Percentiles rank a stretch among this genome's conserved stretches.
phyloP scores from a whole-genome alignment of 2,888 invertebrate genomes.

The Ochlodes sylvanus region DNA sequence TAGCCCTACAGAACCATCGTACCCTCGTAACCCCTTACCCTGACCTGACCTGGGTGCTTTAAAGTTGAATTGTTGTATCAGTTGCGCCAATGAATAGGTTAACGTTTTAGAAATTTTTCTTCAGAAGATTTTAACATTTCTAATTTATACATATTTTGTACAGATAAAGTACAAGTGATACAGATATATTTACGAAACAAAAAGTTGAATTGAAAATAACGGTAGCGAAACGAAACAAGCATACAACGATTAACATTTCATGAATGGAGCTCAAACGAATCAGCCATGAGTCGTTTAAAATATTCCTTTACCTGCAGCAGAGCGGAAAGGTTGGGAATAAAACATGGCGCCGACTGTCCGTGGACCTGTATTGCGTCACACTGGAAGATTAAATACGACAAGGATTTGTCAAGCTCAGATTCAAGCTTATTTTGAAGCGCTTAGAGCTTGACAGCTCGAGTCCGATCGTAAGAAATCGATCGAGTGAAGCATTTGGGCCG shows the following conservation, averaged over 20 bases:
- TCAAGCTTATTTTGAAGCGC: not conserved
- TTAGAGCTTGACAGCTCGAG: no score
- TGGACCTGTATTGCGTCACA: constrained; percentile 15
- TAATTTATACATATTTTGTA: no score
- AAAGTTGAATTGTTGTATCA: no score
- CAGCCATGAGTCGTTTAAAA: constrained; percentile 59
- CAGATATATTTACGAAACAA: not conserved
- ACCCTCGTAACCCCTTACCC: no score
- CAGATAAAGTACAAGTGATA: no score
- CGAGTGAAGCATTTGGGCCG: no score
- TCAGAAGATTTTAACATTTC: no score
- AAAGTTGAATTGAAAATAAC: not conserved
- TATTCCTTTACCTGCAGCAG: constrained; percentile 55
- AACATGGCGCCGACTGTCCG: constrained; percentile 45
- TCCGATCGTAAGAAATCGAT: no score
- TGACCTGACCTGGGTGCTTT: no score
- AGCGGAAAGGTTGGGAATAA: constrained; percentile 52
- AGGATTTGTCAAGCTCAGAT: constrained; percentile 41
- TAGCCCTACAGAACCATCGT: no score
- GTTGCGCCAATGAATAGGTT: no score
- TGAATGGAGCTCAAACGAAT: constrained; percentile 55
- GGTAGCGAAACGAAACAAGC: constrained; percentile 29
- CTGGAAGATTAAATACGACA: constrained; percentile 3
- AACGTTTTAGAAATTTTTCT: no score
- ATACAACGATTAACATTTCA: constrained; percentile 55